These are phyloP conservation scores for Spatula versicolor DNA, from an alignment of 2,797 vertebrate species.

Conservation along the genomic window DNA sequence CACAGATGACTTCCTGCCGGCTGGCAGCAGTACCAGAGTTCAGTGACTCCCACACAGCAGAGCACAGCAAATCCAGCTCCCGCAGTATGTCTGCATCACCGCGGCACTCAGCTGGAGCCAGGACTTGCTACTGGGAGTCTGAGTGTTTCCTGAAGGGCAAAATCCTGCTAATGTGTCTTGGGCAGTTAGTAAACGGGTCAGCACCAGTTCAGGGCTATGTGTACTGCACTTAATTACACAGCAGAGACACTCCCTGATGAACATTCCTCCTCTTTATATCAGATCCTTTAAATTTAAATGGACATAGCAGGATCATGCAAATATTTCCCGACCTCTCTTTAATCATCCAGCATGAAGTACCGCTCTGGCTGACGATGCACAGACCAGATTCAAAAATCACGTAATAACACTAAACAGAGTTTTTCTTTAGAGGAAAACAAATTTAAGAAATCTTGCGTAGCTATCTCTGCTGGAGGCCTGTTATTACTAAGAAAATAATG, in stretches of 20 bases:
- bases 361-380: not conserved
- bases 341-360: not conserved
- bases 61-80: not conserved
- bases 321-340: not conserved
- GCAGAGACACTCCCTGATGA: not conserved
- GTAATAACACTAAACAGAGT: not conserved
- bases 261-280: not conserved
- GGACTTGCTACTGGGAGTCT: not conserved
- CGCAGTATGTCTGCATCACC: not conserved
- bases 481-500: not conserved
- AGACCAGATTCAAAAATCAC: not conserved
- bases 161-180: not conserved
- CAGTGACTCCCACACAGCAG: constrained; percentile 8
- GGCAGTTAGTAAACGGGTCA: not conserved
- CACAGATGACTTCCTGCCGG: not conserved
- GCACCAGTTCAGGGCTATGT: not conserved
- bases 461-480: not conserved
- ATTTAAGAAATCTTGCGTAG: not conserved
- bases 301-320: not conserved
- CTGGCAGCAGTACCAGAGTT: not conserved
- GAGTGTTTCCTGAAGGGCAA: not conserved
- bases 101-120: not conserved
- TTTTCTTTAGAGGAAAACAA: not conserved
- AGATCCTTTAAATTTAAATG: not conserved
- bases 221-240: not conserved